Base-by-base conservation (phyloP, 1,140 invertebrate genomes). In the Drosophila repleta region DNA sequence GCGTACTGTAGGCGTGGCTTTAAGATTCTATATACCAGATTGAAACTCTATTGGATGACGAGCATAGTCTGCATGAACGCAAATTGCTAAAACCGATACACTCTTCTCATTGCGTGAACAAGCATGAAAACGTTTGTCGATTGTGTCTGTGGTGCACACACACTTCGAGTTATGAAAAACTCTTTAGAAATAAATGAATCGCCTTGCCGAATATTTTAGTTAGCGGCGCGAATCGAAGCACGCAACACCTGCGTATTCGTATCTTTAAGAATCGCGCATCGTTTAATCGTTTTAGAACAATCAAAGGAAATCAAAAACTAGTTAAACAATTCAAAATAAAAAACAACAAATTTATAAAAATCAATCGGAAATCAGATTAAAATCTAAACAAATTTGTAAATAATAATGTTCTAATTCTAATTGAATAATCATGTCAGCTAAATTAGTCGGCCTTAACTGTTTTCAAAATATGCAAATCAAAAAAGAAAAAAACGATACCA, bases 111-210 rank as follows among this genome's bases (percentile, higher is more conserved):
- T 35, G 32, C 10, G 32, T 35, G 32, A 35, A 3, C 32, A 10
- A 11, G 8, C 10, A 35, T 29, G 4, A 35, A 73, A 73, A 41
- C 60, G 64, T 8, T 43, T 55, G 64, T 41, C 56, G 64, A 73
- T 68, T 71, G 68, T 61, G 58, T 11, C 18, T 56, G 53, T 71
- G 35, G 53, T 71, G 35, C 35, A 15, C 41, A 46, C 60, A 66
- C 55, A 49, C 63, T 39, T 35, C 51, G 46, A 60, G 69, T 66
- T 72, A 72, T 72, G 56, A 61, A 73, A 72, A 73, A 68, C 56
- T 68, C 70, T 73, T 73, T 68, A 61, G 57, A 73, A 73, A 68
- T 73, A 73, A 73, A 73, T 68, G 70, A 66, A 68, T 73, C 70
- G 70, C 65, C 61, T 73, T 73, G 65, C 65, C 65, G 70, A 73